Percentiles rank a stretch among this genome's conserved stretches.
Evolutionary conservation across 2,888 invertebrate genomes (phyloP).

Genomic region (Ectropis crepuscularia): DNA sequence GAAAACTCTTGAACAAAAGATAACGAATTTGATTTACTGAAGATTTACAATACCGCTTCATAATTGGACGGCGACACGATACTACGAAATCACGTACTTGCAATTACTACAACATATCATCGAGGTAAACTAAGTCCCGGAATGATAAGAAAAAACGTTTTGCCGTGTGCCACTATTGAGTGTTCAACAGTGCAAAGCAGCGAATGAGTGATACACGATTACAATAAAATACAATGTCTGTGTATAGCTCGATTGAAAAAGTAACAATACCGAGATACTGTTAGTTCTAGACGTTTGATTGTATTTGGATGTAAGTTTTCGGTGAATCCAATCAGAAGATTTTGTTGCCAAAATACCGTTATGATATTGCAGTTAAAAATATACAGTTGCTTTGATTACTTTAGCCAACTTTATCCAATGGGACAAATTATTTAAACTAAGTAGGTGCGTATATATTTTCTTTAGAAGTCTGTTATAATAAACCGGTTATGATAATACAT

Average conservation of each 20-base stretch:
- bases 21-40: constrained; percentile 35
- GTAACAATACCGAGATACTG: constrained; percentile 22
- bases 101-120: constrained; percentile 42
- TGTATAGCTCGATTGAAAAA: constrained; percentile 11
- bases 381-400: constrained; percentile 32
- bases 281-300: constrained; percentile 37
- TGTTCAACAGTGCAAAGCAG: constrained; percentile 37
- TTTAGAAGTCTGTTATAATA: too few species aligned
- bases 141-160: constrained; percentile 11
- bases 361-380: constrained; percentile 29
- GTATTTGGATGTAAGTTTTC: constrained; percentile 35
- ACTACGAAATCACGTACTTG: constrained; percentile 45
- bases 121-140: constrained; percentile 10
- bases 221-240: constrained; percentile 11
- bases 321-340: constrained; percentile 35
- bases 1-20: constrained; percentile 31
- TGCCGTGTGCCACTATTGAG: constrained; percentile 35
- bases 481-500: too few species aligned
- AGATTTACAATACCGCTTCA: constrained; percentile 32
- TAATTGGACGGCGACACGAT: constrained; percentile 51
- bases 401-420: constrained; percentile 17
- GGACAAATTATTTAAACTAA: neutral
- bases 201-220: constrained; percentile 7
- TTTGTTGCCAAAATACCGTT: constrained; percentile 33
- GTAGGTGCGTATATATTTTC: too few species aligned